phyloP scores from a whole-genome alignment of 2,113 vertebrate genomes.

The Malaclemys terrapin region DNA sequence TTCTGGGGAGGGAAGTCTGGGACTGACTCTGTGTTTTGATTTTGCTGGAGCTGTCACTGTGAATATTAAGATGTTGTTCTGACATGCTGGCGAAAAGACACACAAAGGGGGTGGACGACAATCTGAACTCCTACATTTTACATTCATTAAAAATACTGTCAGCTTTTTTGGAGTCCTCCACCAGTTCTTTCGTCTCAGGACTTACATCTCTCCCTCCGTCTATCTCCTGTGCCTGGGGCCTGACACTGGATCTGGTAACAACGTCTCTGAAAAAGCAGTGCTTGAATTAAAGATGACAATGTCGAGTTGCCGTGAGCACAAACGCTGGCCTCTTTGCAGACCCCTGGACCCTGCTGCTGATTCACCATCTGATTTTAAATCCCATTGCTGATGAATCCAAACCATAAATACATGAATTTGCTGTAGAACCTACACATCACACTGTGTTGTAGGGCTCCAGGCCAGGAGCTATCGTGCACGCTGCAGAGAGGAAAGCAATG shows the following conservation, averaged over 20 bases:
- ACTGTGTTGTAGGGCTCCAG: background rate
- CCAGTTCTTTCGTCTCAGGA: accelerated
- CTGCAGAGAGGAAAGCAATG: slow-evolving; percentile 8
- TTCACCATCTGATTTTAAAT: slow-evolving; percentile 14
- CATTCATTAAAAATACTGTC: slow-evolving; percentile 67
- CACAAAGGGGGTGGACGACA: background rate
- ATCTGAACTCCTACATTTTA: slow-evolving; percentile 53
- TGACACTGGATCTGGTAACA: background rate
- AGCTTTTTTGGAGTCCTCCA: slow-evolving; percentile 4
- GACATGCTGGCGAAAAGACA: background rate
- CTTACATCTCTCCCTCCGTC: background rate
- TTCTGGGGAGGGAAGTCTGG: background rate
- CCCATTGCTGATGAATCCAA: slow-evolving; percentile 2
- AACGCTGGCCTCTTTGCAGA: slow-evolving; percentile 32
- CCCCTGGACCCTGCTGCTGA: background rate
- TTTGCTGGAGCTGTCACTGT: slow-evolving; percentile 46
- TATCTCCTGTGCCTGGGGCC: background rate
- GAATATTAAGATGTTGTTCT: background rate
- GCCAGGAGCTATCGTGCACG: background rate
- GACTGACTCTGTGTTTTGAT: background rate
- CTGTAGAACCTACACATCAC: background rate
- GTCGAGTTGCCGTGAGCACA: slow-evolving; percentile 6
- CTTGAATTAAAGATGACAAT: slow-evolving; percentile 3
- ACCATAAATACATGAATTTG: background rate
- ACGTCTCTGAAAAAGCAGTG: background rate